Conservation (phyloP, 2,113 vertebrate species). For the Plestiodon gilberti region DNA sequence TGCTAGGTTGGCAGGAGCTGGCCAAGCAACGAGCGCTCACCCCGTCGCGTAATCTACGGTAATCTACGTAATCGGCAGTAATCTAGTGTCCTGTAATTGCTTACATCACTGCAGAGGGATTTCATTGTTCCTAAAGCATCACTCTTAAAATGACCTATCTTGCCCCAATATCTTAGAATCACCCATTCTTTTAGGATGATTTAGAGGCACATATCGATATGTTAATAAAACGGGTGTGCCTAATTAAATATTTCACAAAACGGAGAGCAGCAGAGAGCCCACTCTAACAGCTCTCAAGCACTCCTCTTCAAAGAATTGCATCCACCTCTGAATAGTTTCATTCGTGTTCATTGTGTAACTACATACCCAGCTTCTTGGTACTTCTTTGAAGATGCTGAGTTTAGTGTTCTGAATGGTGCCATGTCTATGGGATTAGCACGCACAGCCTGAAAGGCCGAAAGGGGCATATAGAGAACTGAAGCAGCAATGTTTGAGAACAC, state of each 20-base stretch:
- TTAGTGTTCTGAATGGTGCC: not conserved
- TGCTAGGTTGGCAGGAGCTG: too few species aligned
- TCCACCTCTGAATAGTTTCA: not conserved
- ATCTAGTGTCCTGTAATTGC: rapidly evolving
- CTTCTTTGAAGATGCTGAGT: not conserved
- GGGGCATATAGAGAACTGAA: not conserved
- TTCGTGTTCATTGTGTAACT: not conserved
- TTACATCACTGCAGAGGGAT: not conserved
- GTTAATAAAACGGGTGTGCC: not conserved
- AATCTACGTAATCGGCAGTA: too few species aligned
- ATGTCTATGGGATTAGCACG: not conserved
- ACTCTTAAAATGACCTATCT: not conserved
- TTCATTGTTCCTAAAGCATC: too few species aligned
- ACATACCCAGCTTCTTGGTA: not conserved
- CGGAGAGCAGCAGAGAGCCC: not conserved
- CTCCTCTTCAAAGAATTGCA: not conserved
- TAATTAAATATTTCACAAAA: constrained; percentile 2
- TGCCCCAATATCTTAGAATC: not conserved
- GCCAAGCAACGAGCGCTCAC: too few species aligned
- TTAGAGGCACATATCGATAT: not conserved
- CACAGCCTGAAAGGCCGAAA: too few species aligned
- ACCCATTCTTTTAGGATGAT: not conserved
- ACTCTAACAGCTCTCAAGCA: too few species aligned
- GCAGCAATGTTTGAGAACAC: too few species aligned
- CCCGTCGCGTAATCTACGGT: too few species aligned